Evolutionary conservation across 2,797 vertebrate species (phyloP), one percentile per base, ranked within the genome.

Genomic region (Bufotes viridis): DNA sequence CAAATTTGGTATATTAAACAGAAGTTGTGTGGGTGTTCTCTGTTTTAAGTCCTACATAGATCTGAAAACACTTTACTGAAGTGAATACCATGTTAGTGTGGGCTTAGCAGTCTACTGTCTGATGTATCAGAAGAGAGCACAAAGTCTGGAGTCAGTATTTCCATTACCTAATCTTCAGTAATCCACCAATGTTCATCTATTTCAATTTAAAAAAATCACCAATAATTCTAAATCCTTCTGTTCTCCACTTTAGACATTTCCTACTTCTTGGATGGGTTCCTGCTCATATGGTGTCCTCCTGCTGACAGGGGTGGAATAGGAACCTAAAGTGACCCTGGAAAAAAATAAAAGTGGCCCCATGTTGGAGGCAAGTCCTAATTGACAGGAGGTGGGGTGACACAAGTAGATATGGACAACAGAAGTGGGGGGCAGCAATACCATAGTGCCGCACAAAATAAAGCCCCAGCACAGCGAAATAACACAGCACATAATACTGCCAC

Each of bases 1-100:
- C 82, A 84, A 84, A 72, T 84, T 83, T 84, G 82, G 82, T 42
- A 84, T 84, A 58, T 72, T 84, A 72, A 57, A 74, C 82, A 84
- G 82, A 72, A 72, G 82, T 84, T 84, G 82, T 42, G 82, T 84
- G 82, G 82, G 82, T 58, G 82, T 84, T 74, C 53, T 70, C 82
- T 84, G 82, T 72, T 84, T 83, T 84, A 84, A 72, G 53, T 84
- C 67, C 34, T 84, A 20, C 67, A 74, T 55, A 15, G 67, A 72
- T 53, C 51, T 74, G 67, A 83, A 74, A 72, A 83, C 81, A 83
- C 42, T 67, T 51, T 7, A 51, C 49, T 69, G 63, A 83, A 84
- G 82, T 74, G 67, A 72, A 84, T 84, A 72, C 24, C 82, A 58
- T 74, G 53, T 82, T 82, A 29, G 63, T 70, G 49, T 69, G 58